A percentile compares a stretch with the other conserved stretches of the same genome.
Evolutionary conservation across 2,113 vertebrate species (phyloP).

Genomic region (Morone chrysops): DNA sequence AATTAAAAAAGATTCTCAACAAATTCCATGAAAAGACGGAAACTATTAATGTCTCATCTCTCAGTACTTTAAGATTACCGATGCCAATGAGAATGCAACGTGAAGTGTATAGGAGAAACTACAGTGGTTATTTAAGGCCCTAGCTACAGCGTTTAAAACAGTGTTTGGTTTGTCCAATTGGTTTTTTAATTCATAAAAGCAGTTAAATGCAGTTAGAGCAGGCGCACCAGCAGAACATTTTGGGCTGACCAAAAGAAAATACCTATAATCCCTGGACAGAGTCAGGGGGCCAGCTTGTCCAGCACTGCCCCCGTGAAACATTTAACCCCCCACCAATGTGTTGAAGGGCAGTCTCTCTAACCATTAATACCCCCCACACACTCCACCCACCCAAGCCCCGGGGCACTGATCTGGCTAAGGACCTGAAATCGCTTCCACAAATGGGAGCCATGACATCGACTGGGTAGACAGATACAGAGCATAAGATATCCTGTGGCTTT

Average conservation of each 20-base stretch:
- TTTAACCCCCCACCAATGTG: conserved; percentile 37
- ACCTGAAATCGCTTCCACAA: conserved; percentile 36
- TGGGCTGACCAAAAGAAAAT: background rate
- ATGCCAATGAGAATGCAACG: too few relatives aligned
- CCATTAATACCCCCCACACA: conserved; percentile 3
- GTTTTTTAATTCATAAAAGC: too few relatives aligned
- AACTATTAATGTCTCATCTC: too few relatives aligned
- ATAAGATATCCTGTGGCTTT: conserved; percentile 43
- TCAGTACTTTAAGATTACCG: too few relatives aligned
- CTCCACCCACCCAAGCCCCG: background rate
- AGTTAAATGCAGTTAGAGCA: background rate
- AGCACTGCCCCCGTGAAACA: conserved; percentile 6
- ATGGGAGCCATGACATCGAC: conserved; percentile 40
- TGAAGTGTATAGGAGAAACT: too few relatives aligned
- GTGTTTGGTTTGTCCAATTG: too few relatives aligned
- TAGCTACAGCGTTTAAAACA: too few relatives aligned
- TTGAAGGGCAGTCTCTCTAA: conserved; percentile 28
- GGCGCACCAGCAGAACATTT: too few relatives aligned
- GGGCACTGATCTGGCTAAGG: conserved; percentile 43
- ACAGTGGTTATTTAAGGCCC: too few relatives aligned
- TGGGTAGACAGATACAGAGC: conserved; percentile 29
- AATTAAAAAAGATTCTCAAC: too few relatives aligned
- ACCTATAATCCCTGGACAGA: conserved; percentile 25
- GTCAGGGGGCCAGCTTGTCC: background rate
- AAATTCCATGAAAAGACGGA: too few relatives aligned